Conservation (phyloP, 1,140 invertebrate species). For the Trichoplusia ni region DNA sequence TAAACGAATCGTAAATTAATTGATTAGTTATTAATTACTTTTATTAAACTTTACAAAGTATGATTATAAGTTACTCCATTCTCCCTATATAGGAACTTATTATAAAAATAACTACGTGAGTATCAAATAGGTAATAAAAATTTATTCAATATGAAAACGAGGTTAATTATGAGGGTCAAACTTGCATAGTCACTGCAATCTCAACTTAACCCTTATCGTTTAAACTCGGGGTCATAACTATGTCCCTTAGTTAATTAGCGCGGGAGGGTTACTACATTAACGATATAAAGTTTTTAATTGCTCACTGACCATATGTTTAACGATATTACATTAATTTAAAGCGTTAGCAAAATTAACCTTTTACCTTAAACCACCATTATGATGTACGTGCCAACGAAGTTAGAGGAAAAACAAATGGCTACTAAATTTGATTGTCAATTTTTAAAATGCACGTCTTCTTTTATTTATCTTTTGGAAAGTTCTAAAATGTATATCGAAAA, state of each 20-base stretch:
- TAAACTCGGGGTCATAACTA: slow-evolving; percentile 21
- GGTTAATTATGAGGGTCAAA: slow-evolving; percentile 5
- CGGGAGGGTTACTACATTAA: not conserved
- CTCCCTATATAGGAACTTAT: too few relatives aligned
- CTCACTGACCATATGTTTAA: not conserved
- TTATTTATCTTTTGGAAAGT: too few relatives aligned
- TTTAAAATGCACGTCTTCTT: too few relatives aligned
- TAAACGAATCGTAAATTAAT: too few relatives aligned
- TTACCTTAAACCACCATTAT: too few relatives aligned
- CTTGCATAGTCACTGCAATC: slow-evolving; percentile 27
- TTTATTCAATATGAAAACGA: not conserved
- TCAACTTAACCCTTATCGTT: slow-evolving; percentile 15
- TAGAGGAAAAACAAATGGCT: too few relatives aligned
- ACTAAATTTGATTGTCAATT: too few relatives aligned
- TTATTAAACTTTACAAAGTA: too few relatives aligned
- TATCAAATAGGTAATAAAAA: not conserved
- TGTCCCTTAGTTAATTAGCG: slow-evolving; percentile 17
- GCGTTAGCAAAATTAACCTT: not conserved
- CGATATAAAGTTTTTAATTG: slow-evolving; percentile 12
- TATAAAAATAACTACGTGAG: not conserved
- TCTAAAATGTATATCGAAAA: too few relatives aligned
- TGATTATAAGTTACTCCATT: too few relatives aligned
- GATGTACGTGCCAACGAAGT: too few relatives aligned
- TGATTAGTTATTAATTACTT: too few relatives aligned
- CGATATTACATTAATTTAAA: not conserved